A percentile compares a stretch with the other conserved stretches of the same genome.
phyloP scores from a whole-genome alignment of 2,888 invertebrate genomes.

The Nebria brevicollis region DNA sequence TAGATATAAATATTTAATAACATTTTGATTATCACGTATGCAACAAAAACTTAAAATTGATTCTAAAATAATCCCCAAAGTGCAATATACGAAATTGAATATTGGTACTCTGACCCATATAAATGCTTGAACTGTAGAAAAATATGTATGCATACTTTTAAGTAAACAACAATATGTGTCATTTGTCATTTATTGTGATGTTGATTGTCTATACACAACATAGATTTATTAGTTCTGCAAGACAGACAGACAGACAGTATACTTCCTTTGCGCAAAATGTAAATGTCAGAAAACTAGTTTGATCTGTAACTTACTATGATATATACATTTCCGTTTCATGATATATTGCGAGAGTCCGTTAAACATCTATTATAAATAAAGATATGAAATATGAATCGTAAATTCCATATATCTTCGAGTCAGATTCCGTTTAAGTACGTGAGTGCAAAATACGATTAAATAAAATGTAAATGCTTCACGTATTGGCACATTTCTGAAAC shows the following conservation, averaged over 20 bases:
- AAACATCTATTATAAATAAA: neutral
- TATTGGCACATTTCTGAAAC: neutral
- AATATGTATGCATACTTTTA: neutral
- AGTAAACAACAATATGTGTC: neutral
- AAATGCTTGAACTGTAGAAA: neutral
- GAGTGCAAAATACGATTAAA: neutral
- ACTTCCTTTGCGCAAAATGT: neutral
- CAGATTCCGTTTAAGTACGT: neutral
- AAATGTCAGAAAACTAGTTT: conserved; percentile 1
- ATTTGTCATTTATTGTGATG: neutral
- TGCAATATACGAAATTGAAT: too few species aligned
- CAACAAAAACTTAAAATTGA: too few species aligned
- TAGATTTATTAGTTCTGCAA: neutral
- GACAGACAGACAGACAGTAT: neutral
- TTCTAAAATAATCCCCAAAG: too few species aligned
- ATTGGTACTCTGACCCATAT: too few species aligned
- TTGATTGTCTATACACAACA: neutral
- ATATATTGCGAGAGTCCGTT: neutral
- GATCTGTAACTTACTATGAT: neutral
- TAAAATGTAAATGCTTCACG: neutral
- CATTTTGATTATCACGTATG: too few species aligned
- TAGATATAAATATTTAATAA: too few species aligned
- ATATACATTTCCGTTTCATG: neutral
- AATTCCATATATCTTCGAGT: neutral
- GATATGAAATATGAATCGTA: neutral